These are phyloP conservation scores for Epizoanthus ramosus DNA, from an alignment of 92 coral and sea anemone species.

Conservation along the genomic window DNA sequence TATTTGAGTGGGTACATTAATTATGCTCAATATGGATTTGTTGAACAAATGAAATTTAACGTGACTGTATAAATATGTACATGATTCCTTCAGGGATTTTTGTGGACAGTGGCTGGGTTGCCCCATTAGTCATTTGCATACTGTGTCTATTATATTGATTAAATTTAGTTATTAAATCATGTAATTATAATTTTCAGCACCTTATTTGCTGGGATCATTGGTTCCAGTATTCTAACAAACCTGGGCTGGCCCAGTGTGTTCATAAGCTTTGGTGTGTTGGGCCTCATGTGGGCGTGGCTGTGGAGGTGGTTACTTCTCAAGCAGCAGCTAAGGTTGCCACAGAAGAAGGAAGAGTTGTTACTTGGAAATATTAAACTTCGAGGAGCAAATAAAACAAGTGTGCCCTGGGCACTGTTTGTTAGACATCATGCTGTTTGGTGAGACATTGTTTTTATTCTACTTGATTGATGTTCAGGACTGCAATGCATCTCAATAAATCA, in stretches of 20 bases:
- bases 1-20: too few relatives aligned
- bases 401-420: slow-evolving; percentile 79
- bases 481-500: too few relatives aligned
- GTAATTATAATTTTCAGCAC: slow-evolving; percentile 52
- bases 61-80: too few relatives aligned
- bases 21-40: too few relatives aligned
- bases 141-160: background rate
- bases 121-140: background rate
- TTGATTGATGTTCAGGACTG: too few relatives aligned
- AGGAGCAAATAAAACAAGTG: slow-evolving; percentile 51
- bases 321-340: slow-evolving; percentile 19
- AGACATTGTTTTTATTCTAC: slow-evolving; percentile 5
- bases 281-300: slow-evolving; percentile 76
- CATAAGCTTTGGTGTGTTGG: slow-evolving; percentile 72
- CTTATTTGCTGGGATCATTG: slow-evolving; percentile 83
- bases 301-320: slow-evolving; percentile 70
- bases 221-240: slow-evolving; percentile 79
- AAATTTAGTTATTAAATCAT: too few relatives aligned
- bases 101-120: background rate
- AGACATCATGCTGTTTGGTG: slow-evolving; percentile 94
- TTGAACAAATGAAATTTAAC: too few relatives aligned
- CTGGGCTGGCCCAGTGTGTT: slow-evolving; percentile 94
- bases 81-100: background rate
- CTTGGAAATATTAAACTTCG: slow-evolving; percentile 67
- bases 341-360: slow-evolving; percentile 40